Evolutionary conservation across 2,113 vertebrate genomes (phyloP).

Genomic region (Choloepus hoffmanni): DNA sequence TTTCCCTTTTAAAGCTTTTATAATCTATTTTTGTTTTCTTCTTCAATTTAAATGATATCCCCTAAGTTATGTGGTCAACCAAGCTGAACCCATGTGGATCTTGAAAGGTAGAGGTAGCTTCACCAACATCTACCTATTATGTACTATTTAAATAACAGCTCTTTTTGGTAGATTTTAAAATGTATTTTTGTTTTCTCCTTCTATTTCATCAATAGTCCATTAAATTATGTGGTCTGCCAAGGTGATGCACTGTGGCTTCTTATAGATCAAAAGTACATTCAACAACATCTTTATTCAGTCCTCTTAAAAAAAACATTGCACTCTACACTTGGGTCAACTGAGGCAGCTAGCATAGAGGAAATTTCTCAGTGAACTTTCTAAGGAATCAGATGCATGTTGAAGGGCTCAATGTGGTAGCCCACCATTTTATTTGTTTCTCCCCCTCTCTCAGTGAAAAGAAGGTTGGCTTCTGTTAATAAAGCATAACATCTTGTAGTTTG

Average conservation of each 20-base stretch:
- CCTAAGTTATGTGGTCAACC: background rate
- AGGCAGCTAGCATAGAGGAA: background rate
- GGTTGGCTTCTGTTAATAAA: background rate
- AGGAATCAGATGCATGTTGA: background rate
- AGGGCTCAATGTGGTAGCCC: background rate
- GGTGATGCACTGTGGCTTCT: conserved; percentile 43
- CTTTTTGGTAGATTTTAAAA: background rate
- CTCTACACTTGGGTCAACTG: background rate
- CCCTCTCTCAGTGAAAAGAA: background rate
- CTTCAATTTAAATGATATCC: conserved; percentile 7
- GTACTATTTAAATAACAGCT: conserved; percentile 7
- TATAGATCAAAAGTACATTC: background rate
- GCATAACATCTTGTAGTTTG: background rate
- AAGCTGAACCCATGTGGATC: background rate
- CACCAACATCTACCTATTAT: background rate
- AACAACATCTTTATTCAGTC: background rate
- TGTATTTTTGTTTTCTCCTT: conserved; percentile 23
- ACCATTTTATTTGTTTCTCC: background rate
- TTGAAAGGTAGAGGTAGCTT: conserved; percentile 17
- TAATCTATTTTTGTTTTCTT: background rate
- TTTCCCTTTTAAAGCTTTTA: background rate
- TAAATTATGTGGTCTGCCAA: conserved; percentile 50
- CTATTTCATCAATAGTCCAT: conserved; percentile 46
- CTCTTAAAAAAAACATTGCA: background rate
- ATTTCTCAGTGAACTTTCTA: background rate